phyloP scores from a whole-genome alignment of 2,888 invertebrate species.

The Lottia scabra region DNA sequence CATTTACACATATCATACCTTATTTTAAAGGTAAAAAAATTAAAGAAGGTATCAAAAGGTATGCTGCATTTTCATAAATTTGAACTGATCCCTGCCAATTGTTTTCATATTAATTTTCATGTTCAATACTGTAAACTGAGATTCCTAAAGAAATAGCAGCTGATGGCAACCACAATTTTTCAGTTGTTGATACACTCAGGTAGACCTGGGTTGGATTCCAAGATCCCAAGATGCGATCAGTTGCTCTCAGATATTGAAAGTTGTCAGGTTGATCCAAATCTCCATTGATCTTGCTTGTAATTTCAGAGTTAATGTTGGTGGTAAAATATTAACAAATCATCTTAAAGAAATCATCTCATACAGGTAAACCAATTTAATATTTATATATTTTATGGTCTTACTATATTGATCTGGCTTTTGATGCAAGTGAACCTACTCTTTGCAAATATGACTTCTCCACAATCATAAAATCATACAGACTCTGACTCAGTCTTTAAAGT shows the following conservation, averaged over 20 bases:
- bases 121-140: too few relatives aligned
- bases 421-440: too few relatives aligned
- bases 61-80: slow-evolving; percentile 1
- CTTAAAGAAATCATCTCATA: slow-evolving; percentile 97
- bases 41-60: slow-evolving; percentile 74
- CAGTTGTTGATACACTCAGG: too few relatives aligned
- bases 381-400: too few relatives aligned
- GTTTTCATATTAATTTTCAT: too few relatives aligned
- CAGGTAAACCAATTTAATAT: slow-evolving; percentile 70
- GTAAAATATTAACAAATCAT: slow-evolving; percentile 96
- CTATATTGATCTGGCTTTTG: too few relatives aligned
- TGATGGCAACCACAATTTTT: too few relatives aligned
- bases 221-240: too few relatives aligned
- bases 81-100: too few relatives aligned
- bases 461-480: background rate
- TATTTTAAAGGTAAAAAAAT: slow-evolving; percentile 77
- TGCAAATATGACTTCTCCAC: background rate
- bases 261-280: slow-evolving; percentile 53
- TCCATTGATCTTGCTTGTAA: slow-evolving; percentile 10
- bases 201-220: too few relatives aligned
- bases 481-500: background rate
- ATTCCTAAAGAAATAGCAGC: too few relatives aligned
- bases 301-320: slow-evolving; percentile 90
- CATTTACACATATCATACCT: slow-evolving; percentile 94
- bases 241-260: slow-evolving; percentile 58